These are phyloP conservation scores for Bucco capensis DNA, from an alignment of 2,113 vertebrate genomes.

Conservation along the genomic window DNA sequence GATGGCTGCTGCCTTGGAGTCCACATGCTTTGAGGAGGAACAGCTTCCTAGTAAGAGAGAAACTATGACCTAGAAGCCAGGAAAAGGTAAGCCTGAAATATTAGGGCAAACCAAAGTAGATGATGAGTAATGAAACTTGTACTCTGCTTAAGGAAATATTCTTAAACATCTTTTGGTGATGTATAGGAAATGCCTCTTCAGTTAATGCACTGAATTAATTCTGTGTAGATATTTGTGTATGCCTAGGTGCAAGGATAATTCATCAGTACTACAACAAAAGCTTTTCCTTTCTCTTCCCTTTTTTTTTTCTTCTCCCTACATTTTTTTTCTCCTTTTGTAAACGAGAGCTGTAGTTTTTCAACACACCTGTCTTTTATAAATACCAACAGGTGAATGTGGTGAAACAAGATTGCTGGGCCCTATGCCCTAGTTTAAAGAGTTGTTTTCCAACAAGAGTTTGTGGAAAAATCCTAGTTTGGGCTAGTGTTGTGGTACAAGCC, in stretches of 20 bases:
- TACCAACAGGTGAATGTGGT: neutral
- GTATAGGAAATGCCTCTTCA: neutral
- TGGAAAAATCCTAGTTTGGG: neutral
- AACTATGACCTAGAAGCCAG: neutral
- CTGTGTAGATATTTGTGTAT: neutral
- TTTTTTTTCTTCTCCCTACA: no score
- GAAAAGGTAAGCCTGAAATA: constrained; percentile 35
- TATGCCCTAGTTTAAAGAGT: neutral
- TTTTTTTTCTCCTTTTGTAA: neutral
- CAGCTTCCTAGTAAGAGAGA: neutral
- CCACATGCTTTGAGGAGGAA: neutral
- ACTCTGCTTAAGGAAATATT: neutral
- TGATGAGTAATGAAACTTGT: neutral
- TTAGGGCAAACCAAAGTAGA: neutral
- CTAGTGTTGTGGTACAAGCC: neutral
- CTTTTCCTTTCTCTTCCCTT: fast-evolving
- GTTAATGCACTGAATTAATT: neutral
- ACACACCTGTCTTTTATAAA: neutral
- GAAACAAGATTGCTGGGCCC: neutral
- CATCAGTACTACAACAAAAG: neutral
- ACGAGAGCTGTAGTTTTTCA: neutral
- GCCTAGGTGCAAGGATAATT: neutral
- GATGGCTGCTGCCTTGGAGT: neutral
- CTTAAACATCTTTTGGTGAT: neutral
- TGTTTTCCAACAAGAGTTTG: neutral